A percentile compares a stretch with the other conserved stretches of the same genome.
These are phyloP conservation scores for Apis dorsata DNA, from an alignment of 1,140 invertebrate genomes.

Conservation along the genomic window DNA sequence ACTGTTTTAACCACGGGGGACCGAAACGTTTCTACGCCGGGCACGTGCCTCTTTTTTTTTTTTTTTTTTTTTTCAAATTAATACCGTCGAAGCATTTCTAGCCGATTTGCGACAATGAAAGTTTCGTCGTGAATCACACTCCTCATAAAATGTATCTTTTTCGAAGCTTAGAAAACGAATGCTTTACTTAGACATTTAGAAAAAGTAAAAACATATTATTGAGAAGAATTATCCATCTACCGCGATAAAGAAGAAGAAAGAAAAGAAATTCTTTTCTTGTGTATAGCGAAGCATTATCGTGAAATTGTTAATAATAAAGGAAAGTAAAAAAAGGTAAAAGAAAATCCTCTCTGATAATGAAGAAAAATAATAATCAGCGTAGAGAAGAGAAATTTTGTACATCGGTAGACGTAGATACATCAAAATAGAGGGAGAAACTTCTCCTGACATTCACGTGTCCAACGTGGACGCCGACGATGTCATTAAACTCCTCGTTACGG, in stretches of 20 bases:
- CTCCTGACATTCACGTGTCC: conserved; percentile 64
- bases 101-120: conserved; percentile 44
- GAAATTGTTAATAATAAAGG: no score
- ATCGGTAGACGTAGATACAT: conserved; percentile 27
- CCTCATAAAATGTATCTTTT: background rate
- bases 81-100: conserved; percentile 15
- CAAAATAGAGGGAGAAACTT: conserved; percentile 58
- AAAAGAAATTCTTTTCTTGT: no score
- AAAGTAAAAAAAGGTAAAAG: no score
- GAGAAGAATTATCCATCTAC: no score
- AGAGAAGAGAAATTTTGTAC: conserved; percentile 14
- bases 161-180: background rate
- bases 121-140: conserved; percentile 11
- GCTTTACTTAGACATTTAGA: no score
- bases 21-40: conserved; percentile 23
- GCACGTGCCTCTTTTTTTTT: conserved; percentile 50
- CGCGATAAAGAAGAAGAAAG: no score
- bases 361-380: background rate
- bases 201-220: background rate
- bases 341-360: no score
- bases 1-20: conserved; percentile 63
- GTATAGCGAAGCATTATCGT: no score
- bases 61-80: conserved; percentile 12
- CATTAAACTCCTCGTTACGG: conserved; percentile 76
- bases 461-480: conserved; percentile 72